Conservation (phyloP, 2,797 vertebrate species). For the Ctenochaetus hawaiiensis region DNA sequence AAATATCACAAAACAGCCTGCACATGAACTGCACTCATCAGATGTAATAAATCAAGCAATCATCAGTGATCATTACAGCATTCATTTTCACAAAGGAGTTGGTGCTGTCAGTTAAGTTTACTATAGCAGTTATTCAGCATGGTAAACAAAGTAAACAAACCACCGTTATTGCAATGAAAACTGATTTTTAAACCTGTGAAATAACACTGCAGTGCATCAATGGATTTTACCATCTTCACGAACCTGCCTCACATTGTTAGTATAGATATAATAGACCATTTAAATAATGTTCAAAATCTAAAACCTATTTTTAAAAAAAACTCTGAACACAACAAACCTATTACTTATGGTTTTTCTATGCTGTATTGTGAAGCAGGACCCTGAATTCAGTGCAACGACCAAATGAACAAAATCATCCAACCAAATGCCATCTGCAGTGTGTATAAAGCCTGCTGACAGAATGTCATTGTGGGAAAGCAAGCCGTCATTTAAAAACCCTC, state of each 20-base stretch:
- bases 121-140: background rate
- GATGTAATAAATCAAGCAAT: slow-evolving; percentile 26
- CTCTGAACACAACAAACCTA: background rate
- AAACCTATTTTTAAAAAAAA: background rate
- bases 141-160: background rate
- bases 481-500: slow-evolving; percentile 3
- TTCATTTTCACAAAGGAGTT: slow-evolving; percentile 37
- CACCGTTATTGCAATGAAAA: background rate
- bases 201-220: background rate
- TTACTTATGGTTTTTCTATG: background rate
- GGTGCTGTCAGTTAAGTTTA: slow-evolving; percentile 14
- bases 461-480: slow-evolving; percentile 15
- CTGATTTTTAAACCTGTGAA: background rate
- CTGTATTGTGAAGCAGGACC: background rate
- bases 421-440: background rate
- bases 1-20: slow-evolving; percentile 24
- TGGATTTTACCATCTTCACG: background rate
- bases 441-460: slow-evolving; percentile 3
- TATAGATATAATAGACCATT: background rate
- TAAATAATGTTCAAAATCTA: background rate
- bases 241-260: background rate
- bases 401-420: background rate
- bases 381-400: background rate
- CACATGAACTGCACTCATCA: slow-evolving; percentile 41
- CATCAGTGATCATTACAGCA: slow-evolving; percentile 7